These are phyloP conservation scores for Melieria crassipennis DNA, from an alignment of 2,888 invertebrate genomes.

Conservation along the genomic window DNA sequence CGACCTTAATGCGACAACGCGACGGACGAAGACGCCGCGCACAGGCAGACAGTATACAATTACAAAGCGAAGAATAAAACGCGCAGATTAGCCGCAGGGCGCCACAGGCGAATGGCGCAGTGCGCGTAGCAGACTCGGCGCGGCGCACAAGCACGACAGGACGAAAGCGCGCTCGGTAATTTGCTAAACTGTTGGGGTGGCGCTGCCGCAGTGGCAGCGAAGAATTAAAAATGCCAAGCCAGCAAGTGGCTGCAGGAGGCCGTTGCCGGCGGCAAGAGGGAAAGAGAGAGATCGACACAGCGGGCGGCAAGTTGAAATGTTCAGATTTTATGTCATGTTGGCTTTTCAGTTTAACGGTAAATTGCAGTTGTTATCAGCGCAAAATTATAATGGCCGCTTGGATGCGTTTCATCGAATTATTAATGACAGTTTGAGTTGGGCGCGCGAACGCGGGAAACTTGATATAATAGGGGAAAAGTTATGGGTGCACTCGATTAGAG, in stretches of 20 bases:
- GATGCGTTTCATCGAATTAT: not conserved
- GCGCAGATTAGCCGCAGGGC: constrained; percentile 30
- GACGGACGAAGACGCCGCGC: not conserved
- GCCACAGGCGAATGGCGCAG: constrained; percentile 7
- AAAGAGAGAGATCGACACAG: no score
- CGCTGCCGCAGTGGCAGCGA: not conserved
- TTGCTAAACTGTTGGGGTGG: constrained; percentile 25
- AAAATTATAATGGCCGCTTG: constrained; percentile 5
- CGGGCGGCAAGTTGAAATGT: no score
- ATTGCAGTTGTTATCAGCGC: constrained; percentile 18
- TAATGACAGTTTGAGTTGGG: not conserved
- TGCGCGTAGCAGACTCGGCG: not conserved
- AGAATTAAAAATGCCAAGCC: no score
- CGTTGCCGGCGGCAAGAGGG: no score
- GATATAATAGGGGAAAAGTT: no score
- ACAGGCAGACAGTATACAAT: constrained; percentile 11
- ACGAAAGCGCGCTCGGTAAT: not conserved
- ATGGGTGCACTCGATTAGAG: no score
- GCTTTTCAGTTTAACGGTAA: constrained; percentile 18
- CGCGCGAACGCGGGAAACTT: no score
- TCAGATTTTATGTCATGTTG: not conserved
- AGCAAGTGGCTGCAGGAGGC: no score
- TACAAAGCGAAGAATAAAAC: constrained; percentile 24
- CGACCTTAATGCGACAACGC: not conserved
- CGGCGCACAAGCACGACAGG: no score